Base-by-base conservation (phyloP, 2,888 invertebrate genomes). In the Sesia apiformis region DNA sequence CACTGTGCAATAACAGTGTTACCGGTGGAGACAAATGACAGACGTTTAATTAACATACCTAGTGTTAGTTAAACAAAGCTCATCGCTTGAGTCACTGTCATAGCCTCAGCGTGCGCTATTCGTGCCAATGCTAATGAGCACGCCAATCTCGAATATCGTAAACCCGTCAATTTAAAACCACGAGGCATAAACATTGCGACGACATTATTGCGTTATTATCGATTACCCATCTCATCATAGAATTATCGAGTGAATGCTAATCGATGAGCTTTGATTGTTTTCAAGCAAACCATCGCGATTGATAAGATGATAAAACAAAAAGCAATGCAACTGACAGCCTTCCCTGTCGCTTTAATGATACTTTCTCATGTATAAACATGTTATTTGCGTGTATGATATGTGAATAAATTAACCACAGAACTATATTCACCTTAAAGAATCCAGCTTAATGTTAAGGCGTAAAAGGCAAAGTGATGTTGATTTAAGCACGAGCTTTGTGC, bases 111-210 rank as follows among this genome's bases (percentile, higher is more conserved):
- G 39, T 76, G 66, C 63, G 39, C 69, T 74, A 78, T 80, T 79
- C 71, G 76, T 79, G 80, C 76, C 74, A 74, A 78, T 78, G 76
- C 71, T 84, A 83, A 83, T 84, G 81, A 78, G 72, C 69, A 70
- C 67, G 73, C 74, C 74, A 76, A 75, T 77, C 76, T 74, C 55
- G 62, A 64, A 67, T 72, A 69, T 78, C 73, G 65, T 73, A 73
- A 73, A 75, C 69, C 67, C 67, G 63, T 69, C 67, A 69, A 63
- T 68, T 67, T 62, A 60, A 61, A 65, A 67, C 63, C 63, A 60
- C 60, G 54, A 61, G 57, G 42, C 50, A 50, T 50, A 50, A 50
- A 50, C 39, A 38, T 50, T 38, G 6, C 39, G 50, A 50, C 50
- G 50, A 50, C 50, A 38, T 50, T 38, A 50, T 50, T 38, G 50